These are phyloP conservation scores for Petroica traversi DNA, from an alignment of 2,113 vertebrate genomes.

Conservation along the genomic window DNA sequence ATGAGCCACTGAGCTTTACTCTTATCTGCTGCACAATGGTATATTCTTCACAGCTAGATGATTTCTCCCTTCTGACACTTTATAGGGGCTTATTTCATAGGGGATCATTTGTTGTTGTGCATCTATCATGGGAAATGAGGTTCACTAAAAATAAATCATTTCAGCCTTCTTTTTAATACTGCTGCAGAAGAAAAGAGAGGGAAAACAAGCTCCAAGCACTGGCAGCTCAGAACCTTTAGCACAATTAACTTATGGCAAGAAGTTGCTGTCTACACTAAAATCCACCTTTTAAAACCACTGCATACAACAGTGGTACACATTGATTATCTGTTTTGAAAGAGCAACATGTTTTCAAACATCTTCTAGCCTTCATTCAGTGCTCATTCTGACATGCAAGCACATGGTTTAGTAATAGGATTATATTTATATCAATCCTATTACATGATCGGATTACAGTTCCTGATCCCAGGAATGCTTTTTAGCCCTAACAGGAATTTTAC, in stretches of 20 bases:
- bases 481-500: neutral
- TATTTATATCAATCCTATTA: slow-evolving; percentile 49
- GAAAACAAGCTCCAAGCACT: neutral
- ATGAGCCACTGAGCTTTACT: neutral
- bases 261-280: neutral
- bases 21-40: neutral
- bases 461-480: neutral
- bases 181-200: neutral
- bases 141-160: neutral
- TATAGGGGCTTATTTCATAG: neutral
- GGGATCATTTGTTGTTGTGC: neutral
- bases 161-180: neutral
- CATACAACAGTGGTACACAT: neutral
- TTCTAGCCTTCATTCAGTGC: neutral
- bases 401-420: slow-evolving; percentile 33
- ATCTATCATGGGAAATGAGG: neutral
- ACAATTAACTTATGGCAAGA: neutral
- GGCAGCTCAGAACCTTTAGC: neutral
- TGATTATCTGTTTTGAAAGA: neutral
- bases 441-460: neutral
- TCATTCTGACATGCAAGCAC: neutral
- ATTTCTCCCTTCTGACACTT: neutral
- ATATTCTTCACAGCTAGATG: neutral
- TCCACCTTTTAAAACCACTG: neutral
- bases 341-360: neutral